A percentile compares a stretch with the other conserved stretches of the same genome.
Conservation (phyloP, 2,888 invertebrate genomes). For the Dryomyza anilis region DNA sequence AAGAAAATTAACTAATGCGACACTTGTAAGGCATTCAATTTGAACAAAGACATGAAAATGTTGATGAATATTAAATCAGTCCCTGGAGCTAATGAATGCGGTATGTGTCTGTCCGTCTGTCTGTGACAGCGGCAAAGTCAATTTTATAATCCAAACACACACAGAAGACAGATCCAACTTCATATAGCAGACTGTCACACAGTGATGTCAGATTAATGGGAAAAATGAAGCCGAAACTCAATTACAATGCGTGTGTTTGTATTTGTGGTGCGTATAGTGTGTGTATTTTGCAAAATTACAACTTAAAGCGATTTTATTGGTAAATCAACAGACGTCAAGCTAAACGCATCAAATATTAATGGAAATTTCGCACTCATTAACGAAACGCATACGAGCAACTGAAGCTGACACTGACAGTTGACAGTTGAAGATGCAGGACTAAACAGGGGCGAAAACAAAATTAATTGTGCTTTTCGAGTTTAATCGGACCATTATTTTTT, state of each 20-base stretch:
- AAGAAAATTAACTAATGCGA: too few species aligned
- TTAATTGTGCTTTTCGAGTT: neutral
- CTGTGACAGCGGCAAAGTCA: too few species aligned
- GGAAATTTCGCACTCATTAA: neutral
- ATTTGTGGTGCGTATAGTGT: neutral
- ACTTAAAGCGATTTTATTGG: conserved; percentile 4
- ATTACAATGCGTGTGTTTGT: neutral
- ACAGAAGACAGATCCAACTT: neutral
- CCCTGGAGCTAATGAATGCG: too few species aligned
- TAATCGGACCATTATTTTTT: neutral
- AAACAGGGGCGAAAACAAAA: neutral
- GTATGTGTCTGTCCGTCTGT: too few species aligned
- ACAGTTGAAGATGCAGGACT: neutral
- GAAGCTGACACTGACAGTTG: too few species aligned
- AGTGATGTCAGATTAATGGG: neutral
- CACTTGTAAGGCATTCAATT: too few species aligned
- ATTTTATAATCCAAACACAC: neutral
- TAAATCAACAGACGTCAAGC: conserved; percentile 2
- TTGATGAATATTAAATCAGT: too few species aligned
- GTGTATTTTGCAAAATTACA: neutral
- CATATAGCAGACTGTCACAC: neutral
- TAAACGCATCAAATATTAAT: neutral
- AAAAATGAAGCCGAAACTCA: neutral
- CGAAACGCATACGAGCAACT: too few species aligned
- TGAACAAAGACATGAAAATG: too few species aligned